A percentile compares a stretch with the other conserved stretches of the same genome.
Conservation (phyloP, 2,888 invertebrate genomes). For the Morpho helenor region DNA sequence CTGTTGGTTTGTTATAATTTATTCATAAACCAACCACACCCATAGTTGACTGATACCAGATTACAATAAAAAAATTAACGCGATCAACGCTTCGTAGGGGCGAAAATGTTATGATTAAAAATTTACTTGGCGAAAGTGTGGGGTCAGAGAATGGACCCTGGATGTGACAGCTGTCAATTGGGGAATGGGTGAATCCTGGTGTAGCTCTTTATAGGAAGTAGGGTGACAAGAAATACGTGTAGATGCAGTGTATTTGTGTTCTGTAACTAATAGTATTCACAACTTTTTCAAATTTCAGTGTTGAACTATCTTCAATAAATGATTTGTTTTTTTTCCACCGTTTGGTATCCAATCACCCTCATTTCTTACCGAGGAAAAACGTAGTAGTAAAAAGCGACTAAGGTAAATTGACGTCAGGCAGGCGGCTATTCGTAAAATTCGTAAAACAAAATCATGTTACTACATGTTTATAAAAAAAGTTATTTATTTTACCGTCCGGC, state of each 20-base stretch:
- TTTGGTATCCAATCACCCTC: too few relatives aligned
- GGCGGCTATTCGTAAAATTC: too few relatives aligned
- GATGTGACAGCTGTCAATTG: conserved; percentile 73
- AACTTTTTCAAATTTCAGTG: neutral
- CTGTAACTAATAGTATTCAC: neutral
- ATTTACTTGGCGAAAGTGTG: conserved; percentile 62
- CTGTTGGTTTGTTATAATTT: conserved; percentile 25
- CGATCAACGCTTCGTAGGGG: conserved; percentile 54
- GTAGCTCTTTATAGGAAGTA: conserved; percentile 6
- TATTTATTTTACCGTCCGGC: too few relatives aligned
- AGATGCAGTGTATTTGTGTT: too few relatives aligned
- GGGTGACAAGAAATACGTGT: conserved; percentile 2
- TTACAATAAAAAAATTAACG: conserved; percentile 55
- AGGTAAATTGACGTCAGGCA: too few relatives aligned
- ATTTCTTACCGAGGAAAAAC: too few relatives aligned
- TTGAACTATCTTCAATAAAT: too few relatives aligned
- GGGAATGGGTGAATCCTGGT: conserved; percentile 9
- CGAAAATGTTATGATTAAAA: conserved; percentile 76
- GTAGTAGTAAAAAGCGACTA: too few relatives aligned
- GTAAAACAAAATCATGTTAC: too few relatives aligned
- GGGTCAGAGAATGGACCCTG: conserved; percentile 46
- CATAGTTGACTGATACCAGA: conserved; percentile 59
- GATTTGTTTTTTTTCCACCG: too few relatives aligned
- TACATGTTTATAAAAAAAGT: too few relatives aligned
- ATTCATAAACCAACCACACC: conserved; percentile 47